Evolutionary conservation across 2,888 invertebrate species (phyloP).

Genomic region (Galeopsomyia nigrocyanea): DNA sequence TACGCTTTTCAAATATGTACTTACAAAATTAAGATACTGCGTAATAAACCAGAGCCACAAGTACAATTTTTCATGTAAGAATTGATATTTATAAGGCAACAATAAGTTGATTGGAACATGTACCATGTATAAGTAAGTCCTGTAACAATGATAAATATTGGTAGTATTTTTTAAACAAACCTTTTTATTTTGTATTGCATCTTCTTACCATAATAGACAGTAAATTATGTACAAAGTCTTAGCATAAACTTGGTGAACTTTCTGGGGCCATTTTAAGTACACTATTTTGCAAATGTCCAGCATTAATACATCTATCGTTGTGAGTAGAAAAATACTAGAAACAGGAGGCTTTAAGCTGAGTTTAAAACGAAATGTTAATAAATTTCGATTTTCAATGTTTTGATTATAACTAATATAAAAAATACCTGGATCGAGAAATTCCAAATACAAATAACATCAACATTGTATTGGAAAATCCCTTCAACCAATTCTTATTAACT

Average conservation of each 20-base stretch:
- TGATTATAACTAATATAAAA: not conserved
- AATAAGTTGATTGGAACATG: constrained; percentile 38
- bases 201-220: constrained; percentile 40
- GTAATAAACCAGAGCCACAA: constrained; percentile 34
- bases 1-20: not conserved
- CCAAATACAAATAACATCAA: constrained; percentile 39
- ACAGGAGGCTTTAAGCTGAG: constrained; percentile 36
- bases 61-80: constrained; percentile 26
- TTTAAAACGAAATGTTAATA: constrained; percentile 5
- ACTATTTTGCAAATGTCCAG: constrained; percentile 35
- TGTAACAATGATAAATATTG: constrained; percentile 15
- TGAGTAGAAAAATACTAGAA: constrained; percentile 35
- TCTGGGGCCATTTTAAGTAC: constrained; percentile 35
- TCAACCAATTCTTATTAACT: constrained; percentile 24
- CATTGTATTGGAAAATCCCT: constrained; percentile 38
- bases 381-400: no score
- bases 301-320: constrained; percentile 30
- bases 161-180: not conserved
- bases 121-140: constrained; percentile 32
- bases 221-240: constrained; percentile 32
- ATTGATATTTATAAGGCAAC: constrained; percentile 31
- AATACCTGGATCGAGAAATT: constrained; percentile 37
- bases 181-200: constrained; percentile 1
- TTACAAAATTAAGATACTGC: constrained; percentile 38
- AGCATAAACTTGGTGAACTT: constrained; percentile 27